Evolutionary conservation across 1,140 invertebrate genomes (phyloP), one percentile per base, ranked within the genome.

Genomic region (Drosophila hydei): DNA sequence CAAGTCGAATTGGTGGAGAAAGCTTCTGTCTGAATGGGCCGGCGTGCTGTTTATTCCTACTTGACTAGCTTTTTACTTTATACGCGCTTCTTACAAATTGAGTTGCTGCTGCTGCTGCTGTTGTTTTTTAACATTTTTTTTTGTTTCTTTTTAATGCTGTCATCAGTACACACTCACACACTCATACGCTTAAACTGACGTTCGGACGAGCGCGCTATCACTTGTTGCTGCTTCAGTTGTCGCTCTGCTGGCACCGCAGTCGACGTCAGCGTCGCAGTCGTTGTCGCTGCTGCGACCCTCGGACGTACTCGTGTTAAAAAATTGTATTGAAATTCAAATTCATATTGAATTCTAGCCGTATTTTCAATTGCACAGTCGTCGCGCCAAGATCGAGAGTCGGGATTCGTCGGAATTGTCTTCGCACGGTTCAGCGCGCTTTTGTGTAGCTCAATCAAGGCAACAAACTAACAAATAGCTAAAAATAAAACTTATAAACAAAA

Each of bases 271-370:
- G 59, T 19, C 51, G 14, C 54, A 38, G 43, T 45, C 47, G 30
- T 8, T 4, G 54, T 5, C 19, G 14, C 7, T 14, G 43, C 18
- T 25, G 48, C 5, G 11, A 56, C 68, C n/a, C 30, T 16, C 30
- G 3, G 18, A 50, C 38, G 72, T 47, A 47, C 52, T 74, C 42
- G 62, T 55, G 70, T 75, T 77, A 56, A 85, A 80, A 85, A 87
- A 80, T 80, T 56, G 75, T 79, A 88, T 88, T 88, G 64, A 88
- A 88, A 88, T 88, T 88, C 75, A 88, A 88, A 88, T 76, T 88
- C 80, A 78, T 75, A 79, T 73, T 68, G 75, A 65, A 89, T 63
- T 77, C 69, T 75, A 72, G 68, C 65, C 75, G 80, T 89, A 88
- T 79, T 83, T 88, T 73, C 78, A 88, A 84, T 83, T 88, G 84